Percentiles rank a stretch among this genome's conserved stretches.
Evolutionary conservation across 2,113 vertebrate species (phyloP).

Genomic region (Ageneiosus marmoratus): DNA sequence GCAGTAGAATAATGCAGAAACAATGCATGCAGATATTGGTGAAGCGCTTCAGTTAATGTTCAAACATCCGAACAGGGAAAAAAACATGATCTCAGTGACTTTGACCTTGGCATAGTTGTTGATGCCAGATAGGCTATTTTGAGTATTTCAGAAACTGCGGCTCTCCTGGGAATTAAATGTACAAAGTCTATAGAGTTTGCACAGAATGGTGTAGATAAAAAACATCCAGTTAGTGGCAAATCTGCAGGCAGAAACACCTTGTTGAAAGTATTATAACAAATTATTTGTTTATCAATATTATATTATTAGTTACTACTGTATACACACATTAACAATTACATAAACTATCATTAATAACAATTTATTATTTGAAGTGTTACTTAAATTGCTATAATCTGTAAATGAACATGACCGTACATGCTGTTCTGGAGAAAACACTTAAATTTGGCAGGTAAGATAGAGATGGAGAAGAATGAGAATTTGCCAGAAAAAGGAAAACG

Average conservation of each 20-base stretch:
- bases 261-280: background rate
- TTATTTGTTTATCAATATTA: background rate
- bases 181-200: background rate
- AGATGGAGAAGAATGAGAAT: conserved; percentile 24
- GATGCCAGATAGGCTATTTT: background rate
- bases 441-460: background rate
- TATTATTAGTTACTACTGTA: background rate
- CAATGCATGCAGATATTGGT: background rate
- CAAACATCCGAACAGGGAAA: background rate
- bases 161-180: background rate
- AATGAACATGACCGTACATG: background rate
- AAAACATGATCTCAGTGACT: background rate
- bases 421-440: background rate
- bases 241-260: background rate
- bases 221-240: background rate
- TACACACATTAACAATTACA: background rate
- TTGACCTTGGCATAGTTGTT: background rate
- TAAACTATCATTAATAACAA: background rate
- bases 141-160: background rate
- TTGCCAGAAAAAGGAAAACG: conserved; percentile 39
- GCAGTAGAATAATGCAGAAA: background rate
- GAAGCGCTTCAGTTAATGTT: background rate
- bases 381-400: background rate
- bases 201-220: background rate
- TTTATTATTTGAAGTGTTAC: background rate